Percentiles rank a stretch among this genome's conserved stretches.
Evolutionary conservation across 2,797 vertebrate genomes (phyloP).

Genomic region (Spondyliosoma cantharus): DNA sequence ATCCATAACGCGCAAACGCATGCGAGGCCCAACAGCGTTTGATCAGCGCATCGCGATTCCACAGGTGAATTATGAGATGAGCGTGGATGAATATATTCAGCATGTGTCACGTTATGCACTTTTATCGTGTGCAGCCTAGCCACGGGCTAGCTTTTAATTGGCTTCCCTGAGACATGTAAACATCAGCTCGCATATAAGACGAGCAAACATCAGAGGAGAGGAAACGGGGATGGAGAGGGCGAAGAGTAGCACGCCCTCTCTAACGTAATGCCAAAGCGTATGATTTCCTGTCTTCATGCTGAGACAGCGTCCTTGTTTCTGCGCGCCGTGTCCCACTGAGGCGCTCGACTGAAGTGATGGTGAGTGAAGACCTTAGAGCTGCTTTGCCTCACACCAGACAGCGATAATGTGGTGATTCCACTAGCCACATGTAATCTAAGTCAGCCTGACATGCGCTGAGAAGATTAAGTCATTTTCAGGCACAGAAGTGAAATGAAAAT

Average conservation of each 20-base stretch:
- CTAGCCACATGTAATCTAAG: slow-evolving; percentile 26
- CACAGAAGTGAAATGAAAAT: slow-evolving; percentile 16
- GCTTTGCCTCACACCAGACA: slow-evolving; percentile 17
- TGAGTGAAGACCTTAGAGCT: slow-evolving; percentile 36
- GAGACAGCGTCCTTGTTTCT: slow-evolving; percentile 25
- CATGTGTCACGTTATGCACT: slow-evolving; percentile 63
- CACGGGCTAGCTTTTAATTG: slow-evolving; percentile 82
- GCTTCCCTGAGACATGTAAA: slow-evolving; percentile 76
- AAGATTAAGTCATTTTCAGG: slow-evolving; percentile 33
- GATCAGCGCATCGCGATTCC: slow-evolving; percentile 62
- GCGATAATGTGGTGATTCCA: slow-evolving; percentile 24
- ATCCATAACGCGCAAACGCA: slow-evolving; percentile 7
- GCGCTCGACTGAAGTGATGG: slow-evolving; percentile 35
- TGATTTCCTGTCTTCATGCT: slow-evolving; percentile 30
- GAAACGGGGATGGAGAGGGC: slow-evolving; percentile 26
- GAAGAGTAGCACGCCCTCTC: slow-evolving; percentile 27
- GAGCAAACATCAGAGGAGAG: slow-evolving; percentile 63
- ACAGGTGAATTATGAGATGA: slow-evolving; percentile 63
- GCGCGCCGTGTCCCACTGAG: slow-evolving; percentile 12
- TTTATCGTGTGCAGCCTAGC: slow-evolving; percentile 69
- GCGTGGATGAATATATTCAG: slow-evolving; percentile 62
- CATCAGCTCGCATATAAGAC: slow-evolving; percentile 68
- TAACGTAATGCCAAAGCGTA: slow-evolving; percentile 22
- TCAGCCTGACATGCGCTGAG: slow-evolving; percentile 22
- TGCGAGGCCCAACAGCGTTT: slow-evolving; percentile 43